Evolutionary conservation across 2,113 vertebrate genomes (phyloP).

Genomic region (Phrynosoma blainvillii): DNA sequence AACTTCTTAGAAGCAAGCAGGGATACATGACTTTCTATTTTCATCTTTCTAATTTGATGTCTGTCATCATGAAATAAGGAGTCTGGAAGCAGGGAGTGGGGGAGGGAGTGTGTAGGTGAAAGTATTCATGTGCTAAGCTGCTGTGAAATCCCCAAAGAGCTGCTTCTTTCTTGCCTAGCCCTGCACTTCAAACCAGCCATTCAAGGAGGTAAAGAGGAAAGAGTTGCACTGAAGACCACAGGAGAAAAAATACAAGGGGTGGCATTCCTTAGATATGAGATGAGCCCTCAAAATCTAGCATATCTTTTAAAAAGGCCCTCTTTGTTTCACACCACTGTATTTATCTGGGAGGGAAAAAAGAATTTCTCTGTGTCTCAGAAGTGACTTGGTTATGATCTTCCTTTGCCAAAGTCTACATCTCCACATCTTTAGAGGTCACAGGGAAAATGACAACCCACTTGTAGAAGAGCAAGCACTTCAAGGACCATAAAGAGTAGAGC

Average conservation of each 20-base stretch:
- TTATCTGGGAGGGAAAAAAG: background rate
- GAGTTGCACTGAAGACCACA: background rate
- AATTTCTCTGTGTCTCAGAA: background rate
- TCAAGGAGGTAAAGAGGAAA: background rate
- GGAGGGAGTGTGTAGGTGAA: background rate
- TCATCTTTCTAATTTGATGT: background rate
- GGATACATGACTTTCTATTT: background rate
- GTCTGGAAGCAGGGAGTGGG: background rate
- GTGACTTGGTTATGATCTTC: background rate
- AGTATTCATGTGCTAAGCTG: background rate
- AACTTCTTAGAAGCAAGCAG: background rate
- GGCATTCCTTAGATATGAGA: background rate
- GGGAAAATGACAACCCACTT: background rate
- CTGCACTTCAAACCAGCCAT: background rate
- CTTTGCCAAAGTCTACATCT: background rate
- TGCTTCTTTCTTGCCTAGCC: background rate
- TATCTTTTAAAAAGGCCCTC: background rate
- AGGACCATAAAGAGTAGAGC: background rate
- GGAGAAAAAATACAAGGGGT: background rate
- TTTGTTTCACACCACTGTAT: conserved; percentile 1
- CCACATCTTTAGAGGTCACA: background rate
- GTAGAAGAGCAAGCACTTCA: background rate
- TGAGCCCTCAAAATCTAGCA: background rate
- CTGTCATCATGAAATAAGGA: background rate
- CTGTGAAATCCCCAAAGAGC: background rate